Percentiles rank a stretch among this genome's conserved stretches.
Evolutionary conservation across 2,797 vertebrate species (phyloP).

Genomic region (Sphenopsis melanotis): DNA sequence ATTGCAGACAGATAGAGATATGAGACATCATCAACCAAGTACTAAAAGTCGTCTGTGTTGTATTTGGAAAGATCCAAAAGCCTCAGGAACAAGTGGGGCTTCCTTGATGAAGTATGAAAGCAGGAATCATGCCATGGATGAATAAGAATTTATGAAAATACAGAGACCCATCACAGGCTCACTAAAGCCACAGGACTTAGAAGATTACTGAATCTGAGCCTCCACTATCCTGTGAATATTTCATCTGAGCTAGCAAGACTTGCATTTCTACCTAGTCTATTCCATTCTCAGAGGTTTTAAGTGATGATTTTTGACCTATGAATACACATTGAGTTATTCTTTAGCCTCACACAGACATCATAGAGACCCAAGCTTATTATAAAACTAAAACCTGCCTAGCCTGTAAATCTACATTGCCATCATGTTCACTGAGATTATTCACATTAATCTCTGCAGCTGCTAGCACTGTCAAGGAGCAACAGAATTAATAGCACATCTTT

Average conservation of each 20-base stretch:
- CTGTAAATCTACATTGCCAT: background rate
- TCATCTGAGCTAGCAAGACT: background rate
- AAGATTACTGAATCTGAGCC: background rate
- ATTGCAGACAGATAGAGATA: background rate
- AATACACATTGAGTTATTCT: background rate
- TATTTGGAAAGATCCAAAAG: background rate
- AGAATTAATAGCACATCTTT: background rate
- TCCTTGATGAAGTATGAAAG: background rate
- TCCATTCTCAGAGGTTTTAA: background rate
- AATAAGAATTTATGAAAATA: background rate
- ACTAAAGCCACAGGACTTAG: background rate
- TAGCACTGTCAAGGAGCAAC: background rate
- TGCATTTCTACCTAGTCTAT: background rate
- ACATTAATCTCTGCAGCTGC: background rate
- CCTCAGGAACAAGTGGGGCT: background rate
- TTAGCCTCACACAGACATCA: background rate
- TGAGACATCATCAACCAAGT: background rate
- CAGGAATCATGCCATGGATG: background rate
- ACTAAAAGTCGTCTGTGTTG: background rate
- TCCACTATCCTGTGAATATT: background rate
- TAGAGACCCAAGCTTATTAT: background rate
- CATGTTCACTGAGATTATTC: background rate
- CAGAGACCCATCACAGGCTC: background rate
- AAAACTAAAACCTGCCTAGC: background rate
- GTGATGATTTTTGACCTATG: background rate